Conservation (phyloP, 2,797 vertebrate species). For the Molossus alvarezi region DNA sequence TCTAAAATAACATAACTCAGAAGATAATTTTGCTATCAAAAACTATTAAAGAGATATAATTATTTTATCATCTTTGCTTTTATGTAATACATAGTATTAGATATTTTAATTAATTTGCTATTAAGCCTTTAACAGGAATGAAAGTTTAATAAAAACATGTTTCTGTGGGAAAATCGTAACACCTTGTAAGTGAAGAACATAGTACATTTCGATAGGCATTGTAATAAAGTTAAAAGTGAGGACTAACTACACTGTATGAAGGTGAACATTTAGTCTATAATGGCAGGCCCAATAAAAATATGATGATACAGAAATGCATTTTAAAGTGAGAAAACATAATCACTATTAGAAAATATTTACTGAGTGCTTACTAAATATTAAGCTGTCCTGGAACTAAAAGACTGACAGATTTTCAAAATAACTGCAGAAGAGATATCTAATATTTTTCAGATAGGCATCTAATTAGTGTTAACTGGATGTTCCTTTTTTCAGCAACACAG, state of each 20-base stretch:
- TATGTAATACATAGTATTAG: not conserved
- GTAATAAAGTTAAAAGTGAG: not conserved
- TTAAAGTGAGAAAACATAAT: not conserved
- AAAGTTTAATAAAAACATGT: constrained; percentile 26
- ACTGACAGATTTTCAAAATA: not conserved
- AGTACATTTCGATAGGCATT: not conserved
- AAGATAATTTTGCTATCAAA: not conserved
- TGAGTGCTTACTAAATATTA: not conserved
- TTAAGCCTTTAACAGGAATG: not conserved
- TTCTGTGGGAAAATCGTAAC: constrained; percentile 16
- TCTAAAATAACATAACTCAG: not conserved
- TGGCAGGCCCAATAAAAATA: not conserved
- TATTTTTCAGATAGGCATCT: not conserved
- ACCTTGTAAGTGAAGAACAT: not conserved
- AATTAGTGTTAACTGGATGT: not conserved
- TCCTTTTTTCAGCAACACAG: not conserved
- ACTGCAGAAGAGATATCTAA: not conserved
- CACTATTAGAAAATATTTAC: not conserved
- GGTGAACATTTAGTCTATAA: not conserved
- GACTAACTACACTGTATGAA: not conserved
- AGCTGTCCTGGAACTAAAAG: constrained; percentile 12
- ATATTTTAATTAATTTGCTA: not conserved
- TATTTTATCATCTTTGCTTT: constrained; percentile 46
- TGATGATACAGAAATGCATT: constrained; percentile 1
- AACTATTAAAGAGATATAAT: not conserved